Conservation (phyloP, 2,888 invertebrate genomes). For the Euproctis similis region DNA sequence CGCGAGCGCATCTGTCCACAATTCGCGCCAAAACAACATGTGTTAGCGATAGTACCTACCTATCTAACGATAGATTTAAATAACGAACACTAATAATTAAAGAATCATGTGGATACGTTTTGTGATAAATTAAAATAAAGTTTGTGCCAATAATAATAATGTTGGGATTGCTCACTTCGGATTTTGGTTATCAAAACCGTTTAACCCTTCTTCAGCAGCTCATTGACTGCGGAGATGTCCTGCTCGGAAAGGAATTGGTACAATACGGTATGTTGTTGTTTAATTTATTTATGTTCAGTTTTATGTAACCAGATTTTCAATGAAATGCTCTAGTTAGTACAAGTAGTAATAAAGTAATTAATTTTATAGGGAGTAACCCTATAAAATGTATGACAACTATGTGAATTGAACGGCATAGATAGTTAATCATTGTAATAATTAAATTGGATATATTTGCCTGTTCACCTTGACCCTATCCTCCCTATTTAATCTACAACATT, state of each 20-base stretch:
- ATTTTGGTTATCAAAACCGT: slow-evolving; percentile 59
- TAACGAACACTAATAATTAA: slow-evolving; percentile 10
- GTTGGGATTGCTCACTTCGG: slow-evolving; percentile 61
- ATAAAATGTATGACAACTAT: no score
- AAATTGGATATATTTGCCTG: no score
- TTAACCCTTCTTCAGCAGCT: slow-evolving; percentile 59
- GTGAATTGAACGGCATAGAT: no score
- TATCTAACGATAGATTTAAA: slow-evolving; percentile 6
- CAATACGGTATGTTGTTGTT: no score
- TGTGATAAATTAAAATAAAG: slow-evolving; percentile 6
- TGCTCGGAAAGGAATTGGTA: slow-evolving; percentile 46
- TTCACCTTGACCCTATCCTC: no score
- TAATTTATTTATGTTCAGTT: no score
- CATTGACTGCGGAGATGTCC: slow-evolving; percentile 62
- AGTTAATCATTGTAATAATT: no score
- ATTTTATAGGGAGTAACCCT: no score
- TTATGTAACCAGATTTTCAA: no score
- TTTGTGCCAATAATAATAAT: slow-evolving; percentile 30
- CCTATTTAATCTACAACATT: no score
- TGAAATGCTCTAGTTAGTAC: no score
- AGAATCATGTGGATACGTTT: slow-evolving; percentile 8
- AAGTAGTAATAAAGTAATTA: no score
- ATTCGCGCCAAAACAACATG: slow-evolving; percentile 57
- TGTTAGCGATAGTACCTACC: slow-evolving; percentile 20
- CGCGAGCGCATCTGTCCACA: slow-evolving; percentile 59